phyloP scores from a whole-genome alignment of 2,797 vertebrate genomes.

The Arremon aurantiirostris region DNA sequence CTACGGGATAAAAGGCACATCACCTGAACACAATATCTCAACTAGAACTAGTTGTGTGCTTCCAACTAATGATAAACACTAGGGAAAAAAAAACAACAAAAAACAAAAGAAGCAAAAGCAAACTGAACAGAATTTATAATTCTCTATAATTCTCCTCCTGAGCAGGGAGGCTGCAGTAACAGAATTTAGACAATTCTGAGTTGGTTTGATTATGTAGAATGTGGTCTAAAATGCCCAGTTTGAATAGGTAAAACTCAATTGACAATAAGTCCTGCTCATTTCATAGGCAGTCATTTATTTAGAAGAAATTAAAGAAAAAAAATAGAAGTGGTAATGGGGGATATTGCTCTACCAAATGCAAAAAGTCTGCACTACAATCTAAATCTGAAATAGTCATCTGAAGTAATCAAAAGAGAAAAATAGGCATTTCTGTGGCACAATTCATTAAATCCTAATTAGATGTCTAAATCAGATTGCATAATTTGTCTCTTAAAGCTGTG shows the following conservation, averaged over 20 bases:
- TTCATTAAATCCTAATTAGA: slow-evolving; percentile 24
- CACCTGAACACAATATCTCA: not conserved
- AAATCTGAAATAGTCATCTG: not conserved
- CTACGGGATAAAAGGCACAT: not conserved
- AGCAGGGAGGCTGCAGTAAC: not conserved
- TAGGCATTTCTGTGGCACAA: not conserved
- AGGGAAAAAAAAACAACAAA: not conserved
- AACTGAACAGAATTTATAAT: not conserved
- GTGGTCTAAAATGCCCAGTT: not conserved
- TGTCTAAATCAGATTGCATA: not conserved
- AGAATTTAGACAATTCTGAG: not conserved
- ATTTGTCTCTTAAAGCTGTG: not conserved
- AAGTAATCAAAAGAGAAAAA: not conserved
- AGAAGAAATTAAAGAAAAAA: not conserved
- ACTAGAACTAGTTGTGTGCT: not conserved
- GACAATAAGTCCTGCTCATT: not conserved
- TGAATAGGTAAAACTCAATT: not conserved
- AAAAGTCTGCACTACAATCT: not conserved
- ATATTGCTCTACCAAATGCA: not conserved
- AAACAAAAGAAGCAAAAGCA: not conserved
- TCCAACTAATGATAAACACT: not conserved
- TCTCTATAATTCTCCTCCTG: not conserved
- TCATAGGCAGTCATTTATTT: not conserved
- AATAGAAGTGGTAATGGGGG: not conserved
- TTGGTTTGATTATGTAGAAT: not conserved